Conservation (phyloP, 2,113 vertebrate genomes). For the Syngnathoides biaculeatus region DNA sequence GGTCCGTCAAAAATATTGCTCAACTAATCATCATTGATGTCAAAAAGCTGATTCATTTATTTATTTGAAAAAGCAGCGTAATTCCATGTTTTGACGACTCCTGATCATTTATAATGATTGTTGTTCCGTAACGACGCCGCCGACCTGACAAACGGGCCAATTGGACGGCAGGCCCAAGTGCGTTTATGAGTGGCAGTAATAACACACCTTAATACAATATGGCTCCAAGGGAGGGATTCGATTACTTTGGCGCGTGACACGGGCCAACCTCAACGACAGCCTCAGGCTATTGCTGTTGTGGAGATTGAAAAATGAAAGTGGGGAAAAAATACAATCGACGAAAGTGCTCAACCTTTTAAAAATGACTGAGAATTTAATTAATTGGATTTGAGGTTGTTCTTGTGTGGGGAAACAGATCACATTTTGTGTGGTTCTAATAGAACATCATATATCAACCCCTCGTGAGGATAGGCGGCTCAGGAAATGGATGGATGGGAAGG, state of each 20-base stretch:
- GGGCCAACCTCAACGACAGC: slow-evolving; percentile 25
- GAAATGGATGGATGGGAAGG: no score
- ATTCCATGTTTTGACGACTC: slow-evolving; percentile 27
- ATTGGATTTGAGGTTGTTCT: no score
- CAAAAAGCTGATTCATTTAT: slow-evolving; percentile 12
- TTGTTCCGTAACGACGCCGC: slow-evolving; percentile 42
- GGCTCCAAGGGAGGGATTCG: slow-evolving; percentile 53
- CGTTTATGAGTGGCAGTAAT: slow-evolving; percentile 60
- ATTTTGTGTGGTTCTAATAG: no score
- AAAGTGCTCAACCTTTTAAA: background rate
- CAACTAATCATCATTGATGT: slow-evolving; percentile 23
- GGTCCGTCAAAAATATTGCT: no score
- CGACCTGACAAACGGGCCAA: slow-evolving; percentile 41
- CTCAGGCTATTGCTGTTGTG: background rate
- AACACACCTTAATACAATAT: slow-evolving; percentile 27
- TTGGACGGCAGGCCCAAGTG: slow-evolving; percentile 40
- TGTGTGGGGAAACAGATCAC: no score
- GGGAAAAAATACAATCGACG: background rate
- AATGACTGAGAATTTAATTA: background rate
- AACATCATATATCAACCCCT: no score
- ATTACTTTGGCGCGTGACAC: slow-evolving; percentile 57
- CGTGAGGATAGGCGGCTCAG: no score
- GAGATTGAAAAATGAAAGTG: background rate
- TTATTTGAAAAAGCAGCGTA: slow-evolving; percentile 17
- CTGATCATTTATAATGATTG: slow-evolving; percentile 26